phyloP scores from a whole-genome alignment of 2,797 vertebrate genomes.

The Falco naumanni region DNA sequence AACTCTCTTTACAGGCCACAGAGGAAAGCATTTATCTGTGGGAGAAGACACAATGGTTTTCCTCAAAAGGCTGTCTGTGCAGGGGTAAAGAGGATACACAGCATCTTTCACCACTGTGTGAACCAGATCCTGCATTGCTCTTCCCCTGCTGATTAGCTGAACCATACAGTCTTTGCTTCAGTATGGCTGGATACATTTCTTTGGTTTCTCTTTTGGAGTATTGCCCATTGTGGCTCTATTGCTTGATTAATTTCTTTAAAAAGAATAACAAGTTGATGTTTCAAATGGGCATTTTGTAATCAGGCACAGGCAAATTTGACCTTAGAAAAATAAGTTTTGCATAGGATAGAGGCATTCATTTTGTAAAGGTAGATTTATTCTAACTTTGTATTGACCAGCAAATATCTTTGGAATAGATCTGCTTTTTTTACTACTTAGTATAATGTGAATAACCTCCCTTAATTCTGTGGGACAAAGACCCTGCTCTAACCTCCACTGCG shows the following conservation, averaged over 20 bases:
- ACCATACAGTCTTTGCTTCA: background rate
- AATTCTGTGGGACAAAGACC: background rate
- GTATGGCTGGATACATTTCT: background rate
- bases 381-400: background rate
- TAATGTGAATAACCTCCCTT: background rate
- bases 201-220: background rate
- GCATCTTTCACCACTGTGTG: rapidly evolving
- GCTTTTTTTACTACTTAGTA: background rate
- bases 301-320: background rate
- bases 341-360: background rate
- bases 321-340: background rate
- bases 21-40: background rate
- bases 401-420: background rate
- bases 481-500: background rate
- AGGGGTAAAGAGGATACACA: background rate
- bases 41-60: background rate
- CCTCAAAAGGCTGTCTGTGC: background rate
- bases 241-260: background rate
- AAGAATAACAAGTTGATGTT: background rate
- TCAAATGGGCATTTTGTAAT: background rate
- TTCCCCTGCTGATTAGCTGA: background rate
- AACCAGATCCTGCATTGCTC: background rate
- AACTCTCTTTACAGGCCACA: background rate
- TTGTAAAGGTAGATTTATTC: background rate
- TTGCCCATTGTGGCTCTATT: rapidly evolving